Evolutionary conservation across 23 tunicate genomes (phyloP), one percentile per base, ranked within the genome.

Genomic region (Aplidium turbinatum): DNA sequence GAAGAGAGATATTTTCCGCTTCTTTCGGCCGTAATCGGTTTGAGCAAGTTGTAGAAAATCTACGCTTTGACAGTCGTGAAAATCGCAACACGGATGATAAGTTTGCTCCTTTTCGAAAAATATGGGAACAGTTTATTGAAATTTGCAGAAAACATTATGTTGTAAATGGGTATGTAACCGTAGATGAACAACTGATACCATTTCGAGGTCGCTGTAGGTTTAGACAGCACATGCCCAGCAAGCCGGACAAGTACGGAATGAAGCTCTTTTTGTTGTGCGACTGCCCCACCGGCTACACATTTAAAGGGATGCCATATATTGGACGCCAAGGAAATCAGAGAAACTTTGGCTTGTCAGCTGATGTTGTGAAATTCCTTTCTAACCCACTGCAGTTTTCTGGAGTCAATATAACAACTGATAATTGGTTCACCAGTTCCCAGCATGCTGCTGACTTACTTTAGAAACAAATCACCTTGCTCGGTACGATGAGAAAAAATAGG

Each of bases 191-290:
- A 70, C 58, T 46, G 35, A 47, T 70, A 47, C 58, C 76, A 70
- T 47, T 70, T 70, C 58, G 76, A 47, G 35, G 58, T 47, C 73
- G 73, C 51, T 24, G 76, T 47, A 70, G 58, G 47, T 70, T 70
- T 47, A 3, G 58, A 26, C 76, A 70, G 28, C 47, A 47, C 24
- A 47, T 70, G 76, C 76, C 76, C 38, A 70, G 58, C 19, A 70
- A 70, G 58, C 76, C 76, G 29, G 58, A 70, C 58, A 70, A 70
- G 58, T 70, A 70, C 35, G 76, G 76, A 70, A 70, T 47, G 76
- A 70, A 70, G 58, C 58, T 70, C 6, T 70, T 66, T 30, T 38
- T 66, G 53, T 9, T 35, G 22, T 66, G 73, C 26, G 38, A 70
- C 36, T 70, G 76, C 58, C 58, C 35, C 35, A 47, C 76, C 30